A percentile compares a stretch with the other conserved stretches of the same genome.
Conservation (phyloP, 2,888 invertebrate genomes). For the Microctonus brassicae region DNA sequence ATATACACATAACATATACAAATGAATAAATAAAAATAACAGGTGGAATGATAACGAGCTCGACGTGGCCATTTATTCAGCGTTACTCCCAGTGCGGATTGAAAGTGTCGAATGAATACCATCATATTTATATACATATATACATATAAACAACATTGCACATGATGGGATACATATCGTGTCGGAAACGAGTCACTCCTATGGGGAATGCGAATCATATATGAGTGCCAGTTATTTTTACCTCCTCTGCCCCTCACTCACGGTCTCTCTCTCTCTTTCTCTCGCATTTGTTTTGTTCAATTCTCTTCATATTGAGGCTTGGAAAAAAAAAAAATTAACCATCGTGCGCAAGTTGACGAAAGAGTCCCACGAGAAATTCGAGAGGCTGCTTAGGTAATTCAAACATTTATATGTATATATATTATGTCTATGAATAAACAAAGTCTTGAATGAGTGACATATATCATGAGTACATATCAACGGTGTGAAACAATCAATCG, state of each 20-base stretch:
- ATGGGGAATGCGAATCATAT: constrained; percentile 23
- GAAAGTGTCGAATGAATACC: constrained; percentile 19
- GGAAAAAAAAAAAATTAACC: constrained; percentile 33
- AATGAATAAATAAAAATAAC: constrained; percentile 54
- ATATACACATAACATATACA: background rate
- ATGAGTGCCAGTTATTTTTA: constrained; percentile 34
- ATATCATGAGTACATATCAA: background rate
- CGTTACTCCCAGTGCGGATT: constrained; percentile 30
- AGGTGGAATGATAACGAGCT: constrained; percentile 44
- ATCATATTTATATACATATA: background rate
- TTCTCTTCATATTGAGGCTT: constrained; percentile 16
- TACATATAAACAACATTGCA: background rate
- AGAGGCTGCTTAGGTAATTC: constrained; percentile 1
- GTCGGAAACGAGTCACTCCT: constrained; percentile 20
- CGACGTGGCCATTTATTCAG: constrained; percentile 44
- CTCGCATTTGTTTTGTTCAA: constrained; percentile 15
- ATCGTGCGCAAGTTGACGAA: background rate
- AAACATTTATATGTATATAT: background rate
- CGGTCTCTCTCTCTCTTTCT: constrained; percentile 16
- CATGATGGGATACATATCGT: background rate
- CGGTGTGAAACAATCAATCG: constrained; percentile 50
- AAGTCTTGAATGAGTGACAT: background rate
- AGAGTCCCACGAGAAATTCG: constrained; percentile 28
- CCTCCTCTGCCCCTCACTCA: constrained; percentile 7
- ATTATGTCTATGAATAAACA: constrained; percentile 2